Conservation (phyloP, 1,140 invertebrate genomes). For the Trigoniulus corallinus region DNA sequence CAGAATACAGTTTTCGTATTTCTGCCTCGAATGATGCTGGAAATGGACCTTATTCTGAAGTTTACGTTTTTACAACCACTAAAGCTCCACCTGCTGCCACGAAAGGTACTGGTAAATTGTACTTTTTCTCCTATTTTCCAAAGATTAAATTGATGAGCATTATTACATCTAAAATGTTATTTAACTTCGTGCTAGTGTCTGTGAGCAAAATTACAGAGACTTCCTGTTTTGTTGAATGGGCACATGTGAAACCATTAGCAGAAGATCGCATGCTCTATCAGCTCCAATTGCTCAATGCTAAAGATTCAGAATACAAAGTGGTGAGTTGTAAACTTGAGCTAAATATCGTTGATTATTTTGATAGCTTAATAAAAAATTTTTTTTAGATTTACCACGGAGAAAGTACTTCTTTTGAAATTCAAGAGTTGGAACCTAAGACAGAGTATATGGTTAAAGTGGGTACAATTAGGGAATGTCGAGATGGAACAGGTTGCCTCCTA, state of each 20-base stretch:
- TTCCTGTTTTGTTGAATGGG: slow-evolving; percentile 29
- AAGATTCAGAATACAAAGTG: slow-evolving; percentile 41
- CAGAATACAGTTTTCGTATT: slow-evolving; percentile 60
- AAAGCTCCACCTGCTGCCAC: slow-evolving; percentile 56
- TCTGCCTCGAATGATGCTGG: slow-evolving; percentile 66
- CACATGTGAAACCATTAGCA: slow-evolving; percentile 28
- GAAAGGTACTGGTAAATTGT: slow-evolving; percentile 40
- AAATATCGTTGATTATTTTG: not conserved
- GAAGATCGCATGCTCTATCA: slow-evolving; percentile 43
- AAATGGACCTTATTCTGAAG: slow-evolving; percentile 52
- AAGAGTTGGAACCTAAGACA: slow-evolving; percentile 44
- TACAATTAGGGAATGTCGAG: slow-evolving; percentile 40
- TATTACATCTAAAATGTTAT: too few species aligned
- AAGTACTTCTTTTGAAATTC: slow-evolving; percentile 42
- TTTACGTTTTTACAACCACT: slow-evolving; percentile 46
- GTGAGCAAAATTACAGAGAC: slow-evolving; percentile 21
- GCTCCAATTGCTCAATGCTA: slow-evolving; percentile 40
- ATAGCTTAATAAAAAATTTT: slow-evolving; percentile 3
- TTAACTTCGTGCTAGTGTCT: too few species aligned
- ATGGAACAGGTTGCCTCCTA: slow-evolving; percentile 31
- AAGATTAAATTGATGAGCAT: too few species aligned
- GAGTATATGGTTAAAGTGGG: slow-evolving; percentile 56
- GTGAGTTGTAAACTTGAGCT: too few species aligned
- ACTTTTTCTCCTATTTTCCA: too few species aligned
- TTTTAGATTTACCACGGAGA: slow-evolving; percentile 48